phyloP scores from a whole-genome alignment of 2,797 vertebrate species.

The Serranus cabrilla region DNA sequence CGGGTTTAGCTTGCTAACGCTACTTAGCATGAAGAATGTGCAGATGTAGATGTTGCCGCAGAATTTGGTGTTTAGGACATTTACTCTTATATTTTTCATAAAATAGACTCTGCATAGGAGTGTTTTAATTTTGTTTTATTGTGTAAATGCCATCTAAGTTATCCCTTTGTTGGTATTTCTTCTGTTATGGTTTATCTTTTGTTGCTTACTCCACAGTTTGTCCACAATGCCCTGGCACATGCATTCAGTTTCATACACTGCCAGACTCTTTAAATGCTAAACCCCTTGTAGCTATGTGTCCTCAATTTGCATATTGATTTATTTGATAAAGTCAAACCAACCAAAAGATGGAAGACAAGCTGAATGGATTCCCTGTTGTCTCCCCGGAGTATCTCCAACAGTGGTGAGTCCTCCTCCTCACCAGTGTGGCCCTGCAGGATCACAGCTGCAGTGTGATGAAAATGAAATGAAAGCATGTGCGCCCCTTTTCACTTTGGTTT shows the following conservation, averaged over 20 bases:
- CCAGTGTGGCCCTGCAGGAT: constrained; percentile 61
- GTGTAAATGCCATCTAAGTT: constrained; percentile 4
- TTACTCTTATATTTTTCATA: not conserved
- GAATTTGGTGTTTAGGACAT: not conserved
- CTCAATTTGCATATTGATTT: constrained; percentile 81
- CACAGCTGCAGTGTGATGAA: constrained; percentile 55
- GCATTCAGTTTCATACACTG: constrained; percentile 72
- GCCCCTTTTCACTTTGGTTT: constrained; percentile 28
- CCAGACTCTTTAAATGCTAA: constrained; percentile 40
- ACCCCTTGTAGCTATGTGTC: constrained; percentile 52
- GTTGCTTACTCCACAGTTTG: constrained; percentile 28
- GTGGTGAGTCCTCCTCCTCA: constrained; percentile 86
- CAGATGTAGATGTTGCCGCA: not conserved
- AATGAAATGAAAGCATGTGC: constrained; percentile 77
- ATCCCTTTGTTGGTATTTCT: constrained; percentile 13
- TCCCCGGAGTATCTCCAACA: constrained; percentile 89
- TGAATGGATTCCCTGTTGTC: constrained; percentile 87
- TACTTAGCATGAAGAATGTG: constrained; percentile 38
- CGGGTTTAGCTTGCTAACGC: constrained; percentile 22
- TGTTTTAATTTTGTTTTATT: not conserved
- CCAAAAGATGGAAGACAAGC: constrained; percentile 88
- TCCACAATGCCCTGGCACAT: constrained; percentile 61
- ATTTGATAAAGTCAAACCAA: constrained; percentile 81
- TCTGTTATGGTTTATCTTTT: constrained; percentile 32
- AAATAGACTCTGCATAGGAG: no score